These are phyloP conservation scores for Lagria hirta DNA, from an alignment of 2,888 invertebrate species.

Conservation along the genomic window DNA sequence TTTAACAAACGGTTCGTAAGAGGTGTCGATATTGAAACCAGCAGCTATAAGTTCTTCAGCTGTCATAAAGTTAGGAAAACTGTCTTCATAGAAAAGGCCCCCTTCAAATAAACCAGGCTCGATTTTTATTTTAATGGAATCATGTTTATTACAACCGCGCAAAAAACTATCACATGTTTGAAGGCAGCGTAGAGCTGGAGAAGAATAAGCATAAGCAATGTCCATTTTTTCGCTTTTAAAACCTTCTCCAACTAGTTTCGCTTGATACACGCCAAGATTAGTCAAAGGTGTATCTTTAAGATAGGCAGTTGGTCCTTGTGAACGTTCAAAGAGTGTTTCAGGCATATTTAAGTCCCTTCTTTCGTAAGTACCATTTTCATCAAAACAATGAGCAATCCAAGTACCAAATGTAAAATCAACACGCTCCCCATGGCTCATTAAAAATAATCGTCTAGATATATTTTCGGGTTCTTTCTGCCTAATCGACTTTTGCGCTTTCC, in stretches of 20 bases:
- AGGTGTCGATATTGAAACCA: slow-evolving; percentile 74
- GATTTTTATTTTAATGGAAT: slow-evolving; percentile 68
- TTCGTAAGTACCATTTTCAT: slow-evolving; percentile 64
- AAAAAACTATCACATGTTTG: slow-evolving; percentile 77
- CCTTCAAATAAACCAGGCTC: slow-evolving; percentile 95
- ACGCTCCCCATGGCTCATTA: slow-evolving; percentile 91
- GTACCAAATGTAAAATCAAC: slow-evolving; percentile 52
- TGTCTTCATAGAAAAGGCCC: slow-evolving; percentile 85
- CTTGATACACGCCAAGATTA: slow-evolving; percentile 80
- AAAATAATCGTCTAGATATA: slow-evolving; percentile 58
- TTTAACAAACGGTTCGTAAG: slow-evolving; percentile 69
- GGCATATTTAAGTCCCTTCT: slow-evolving; percentile 94
- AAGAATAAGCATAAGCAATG: slow-evolving; percentile 79
- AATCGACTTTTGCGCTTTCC: too few relatives aligned
- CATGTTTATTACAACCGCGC: slow-evolving; percentile 46
- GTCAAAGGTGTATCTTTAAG: slow-evolving; percentile 88
- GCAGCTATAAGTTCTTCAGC: slow-evolving; percentile 68
- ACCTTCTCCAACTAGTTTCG: slow-evolving; percentile 74
- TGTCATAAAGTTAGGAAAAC: slow-evolving; percentile 77
- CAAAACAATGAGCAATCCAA: slow-evolving; percentile 3
- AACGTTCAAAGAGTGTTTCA: slow-evolving; percentile 69
- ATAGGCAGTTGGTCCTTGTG: slow-evolving; percentile 71
- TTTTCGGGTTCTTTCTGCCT: too few relatives aligned
- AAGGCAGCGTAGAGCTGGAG: slow-evolving; percentile 87
- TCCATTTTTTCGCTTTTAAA: slow-evolving; percentile 68